A percentile compares a stretch with the other conserved stretches of the same genome.
phyloP scores from a whole-genome alignment of 2,888 invertebrate genomes.

The Crematogaster levior region DNA sequence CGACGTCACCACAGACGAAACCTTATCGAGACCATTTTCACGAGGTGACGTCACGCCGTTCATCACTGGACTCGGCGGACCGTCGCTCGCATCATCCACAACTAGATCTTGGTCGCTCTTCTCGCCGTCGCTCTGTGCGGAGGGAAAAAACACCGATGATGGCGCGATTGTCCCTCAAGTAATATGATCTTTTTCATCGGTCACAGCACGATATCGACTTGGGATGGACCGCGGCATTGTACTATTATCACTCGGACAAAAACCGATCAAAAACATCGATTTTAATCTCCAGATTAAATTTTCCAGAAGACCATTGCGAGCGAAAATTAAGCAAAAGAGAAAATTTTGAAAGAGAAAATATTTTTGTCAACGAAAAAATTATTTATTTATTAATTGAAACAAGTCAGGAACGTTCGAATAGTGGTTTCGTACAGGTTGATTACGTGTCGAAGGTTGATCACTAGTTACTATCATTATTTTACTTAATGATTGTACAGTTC shows the following conservation, averaged over 20 bases:
- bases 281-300: no score
- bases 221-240: no score
- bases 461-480: neutral
- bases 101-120: constrained; percentile 97
- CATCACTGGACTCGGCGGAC: constrained; percentile 93
- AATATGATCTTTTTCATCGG: neutral
- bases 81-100: constrained; percentile 97
- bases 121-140: constrained; percentile 91
- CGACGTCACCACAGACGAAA: constrained; percentile 67
- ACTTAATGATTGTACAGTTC: neutral
- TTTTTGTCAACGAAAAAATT: neutral
- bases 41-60: constrained; percentile 94
- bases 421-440: no score
- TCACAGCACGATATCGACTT: no score
- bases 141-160: neutral
- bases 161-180: neutral
- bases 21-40: constrained; percentile 94
- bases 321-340: neutral
- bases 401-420: no score
- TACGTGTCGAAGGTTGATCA: neutral
- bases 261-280: neutral
- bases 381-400: no score
- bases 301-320: no score
- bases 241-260: neutral
- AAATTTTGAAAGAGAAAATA: neutral